A percentile compares a stretch with the other conserved stretches of the same genome.
These are phyloP conservation scores for Aproaerema taeniolella DNA, from an alignment of 2,888 invertebrate genomes.

Conservation along the genomic window DNA sequence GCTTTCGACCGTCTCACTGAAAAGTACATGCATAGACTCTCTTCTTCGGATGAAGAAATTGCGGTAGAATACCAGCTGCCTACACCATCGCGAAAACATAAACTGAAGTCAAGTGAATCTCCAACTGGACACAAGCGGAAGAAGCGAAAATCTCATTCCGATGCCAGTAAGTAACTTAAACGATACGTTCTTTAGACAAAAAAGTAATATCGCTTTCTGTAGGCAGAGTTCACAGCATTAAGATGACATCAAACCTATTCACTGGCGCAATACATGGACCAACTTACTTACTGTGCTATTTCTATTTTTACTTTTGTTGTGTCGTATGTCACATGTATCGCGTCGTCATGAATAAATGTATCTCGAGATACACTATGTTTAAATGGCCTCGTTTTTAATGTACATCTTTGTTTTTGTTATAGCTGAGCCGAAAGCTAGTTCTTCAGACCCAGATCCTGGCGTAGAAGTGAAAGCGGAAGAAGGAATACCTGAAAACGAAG, in stretches of 20 bases:
- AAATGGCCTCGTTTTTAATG: too few relatives aligned
- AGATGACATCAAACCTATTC: too few relatives aligned
- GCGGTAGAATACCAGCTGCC: slow-evolving; percentile 81
- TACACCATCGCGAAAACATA: slow-evolving; percentile 66
- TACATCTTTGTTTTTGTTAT: slow-evolving; percentile 22
- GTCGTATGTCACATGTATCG: too few relatives aligned
- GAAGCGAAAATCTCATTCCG: slow-evolving; percentile 59
- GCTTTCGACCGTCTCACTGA: slow-evolving; percentile 90
- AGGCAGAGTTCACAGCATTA: too few relatives aligned
- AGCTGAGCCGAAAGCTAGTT: slow-evolving; percentile 55
- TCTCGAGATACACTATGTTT: too few relatives aligned
- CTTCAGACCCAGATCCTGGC: slow-evolving; percentile 38
- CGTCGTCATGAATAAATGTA: too few relatives aligned
- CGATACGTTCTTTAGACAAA: slow-evolving; percentile 1
- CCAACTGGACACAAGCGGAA: slow-evolving; percentile 53
- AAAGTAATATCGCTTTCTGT: too few relatives aligned
- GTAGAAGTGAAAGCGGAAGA: slow-evolving; percentile 25
- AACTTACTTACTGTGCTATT: too few relatives aligned
- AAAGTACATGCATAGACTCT: slow-evolving; percentile 88
- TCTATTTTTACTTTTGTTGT: too few relatives aligned
- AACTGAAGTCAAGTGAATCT: slow-evolving; percentile 57
- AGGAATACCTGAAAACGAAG: slow-evolving; percentile 25
- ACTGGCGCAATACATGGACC: too few relatives aligned
- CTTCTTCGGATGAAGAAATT: slow-evolving; percentile 87
- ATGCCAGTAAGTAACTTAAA: slow-evolving; percentile 30